A percentile compares a stretch with the other conserved stretches of the same genome.
These are phyloP conservation scores for Muscicapa striata DNA, from an alignment of 2,797 vertebrate genomes.

Conservation along the genomic window DNA sequence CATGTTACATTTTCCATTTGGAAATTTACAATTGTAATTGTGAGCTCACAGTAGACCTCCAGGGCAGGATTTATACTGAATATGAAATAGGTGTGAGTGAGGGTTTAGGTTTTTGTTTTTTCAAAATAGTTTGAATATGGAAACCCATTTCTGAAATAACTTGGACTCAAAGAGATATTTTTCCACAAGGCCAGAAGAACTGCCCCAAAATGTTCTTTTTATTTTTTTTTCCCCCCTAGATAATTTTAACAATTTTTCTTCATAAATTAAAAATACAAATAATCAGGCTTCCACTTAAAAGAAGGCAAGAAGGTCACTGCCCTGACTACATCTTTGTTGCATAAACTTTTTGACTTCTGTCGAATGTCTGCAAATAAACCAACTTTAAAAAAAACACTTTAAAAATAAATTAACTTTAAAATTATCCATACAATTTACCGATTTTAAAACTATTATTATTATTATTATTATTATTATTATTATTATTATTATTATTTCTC, in stretches of 20 bases:
- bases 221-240: neutral
- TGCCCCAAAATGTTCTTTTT: neutral
- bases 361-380: neutral
- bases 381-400: neutral
- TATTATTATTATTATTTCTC: neutral
- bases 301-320: neutral
- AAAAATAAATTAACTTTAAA: neutral
- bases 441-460: neutral
- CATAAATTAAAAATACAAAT: neutral
- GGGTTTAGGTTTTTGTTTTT: neutral
- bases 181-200: neutral
- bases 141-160: neutral
- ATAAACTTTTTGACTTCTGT: neutral
- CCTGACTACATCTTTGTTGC: neutral
- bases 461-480: too few species aligned
- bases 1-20: slow-evolving; percentile 28
- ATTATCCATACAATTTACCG: neutral
- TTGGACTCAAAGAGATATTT: neutral
- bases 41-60: slow-evolving; percentile 1
- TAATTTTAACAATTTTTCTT: neutral
- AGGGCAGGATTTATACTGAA: slow-evolving; percentile 36
- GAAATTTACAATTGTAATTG: slow-evolving; percentile 59
- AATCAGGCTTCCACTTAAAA: neutral
- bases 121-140: neutral
- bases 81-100: neutral